These are phyloP conservation scores for Camelus dromedarius DNA, from an alignment of 2,113 vertebrate genomes.

Conservation along the genomic window DNA sequence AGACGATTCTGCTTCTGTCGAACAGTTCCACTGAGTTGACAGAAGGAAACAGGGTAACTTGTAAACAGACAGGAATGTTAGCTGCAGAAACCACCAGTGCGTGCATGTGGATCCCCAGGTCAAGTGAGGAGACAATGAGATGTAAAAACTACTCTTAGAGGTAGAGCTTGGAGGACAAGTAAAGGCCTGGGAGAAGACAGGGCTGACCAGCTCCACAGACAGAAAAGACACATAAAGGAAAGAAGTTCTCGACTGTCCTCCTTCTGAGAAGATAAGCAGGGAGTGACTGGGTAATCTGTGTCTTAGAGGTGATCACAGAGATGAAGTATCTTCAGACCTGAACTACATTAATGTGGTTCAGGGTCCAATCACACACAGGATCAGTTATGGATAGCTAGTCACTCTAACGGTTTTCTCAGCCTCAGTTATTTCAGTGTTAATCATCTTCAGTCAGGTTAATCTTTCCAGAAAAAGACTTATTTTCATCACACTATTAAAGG, in stretches of 20 bases:
- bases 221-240: not conserved
- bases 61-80: not conserved
- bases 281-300: not conserved
- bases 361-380: not conserved
- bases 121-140: not conserved
- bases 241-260: not conserved
- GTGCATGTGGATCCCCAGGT: not conserved
- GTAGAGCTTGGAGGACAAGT: not conserved
- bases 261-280: not conserved
- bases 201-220: not conserved
- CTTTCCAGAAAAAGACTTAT: not conserved
- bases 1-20: not conserved
- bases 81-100: not conserved
- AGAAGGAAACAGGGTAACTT: not conserved
- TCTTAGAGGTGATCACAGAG: not conserved
- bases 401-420: not conserved
- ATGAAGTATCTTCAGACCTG: not conserved
- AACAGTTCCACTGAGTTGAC: not conserved
- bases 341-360: not conserved
- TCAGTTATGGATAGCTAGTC: not conserved
- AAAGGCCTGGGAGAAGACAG: not conserved
- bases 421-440: not conserved
- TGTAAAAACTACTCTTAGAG: not conserved
- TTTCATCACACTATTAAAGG: not conserved
- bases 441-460: not conserved